Base-by-base conservation (phyloP, 2,888 invertebrate species). In the Geophilus truncorum region DNA sequence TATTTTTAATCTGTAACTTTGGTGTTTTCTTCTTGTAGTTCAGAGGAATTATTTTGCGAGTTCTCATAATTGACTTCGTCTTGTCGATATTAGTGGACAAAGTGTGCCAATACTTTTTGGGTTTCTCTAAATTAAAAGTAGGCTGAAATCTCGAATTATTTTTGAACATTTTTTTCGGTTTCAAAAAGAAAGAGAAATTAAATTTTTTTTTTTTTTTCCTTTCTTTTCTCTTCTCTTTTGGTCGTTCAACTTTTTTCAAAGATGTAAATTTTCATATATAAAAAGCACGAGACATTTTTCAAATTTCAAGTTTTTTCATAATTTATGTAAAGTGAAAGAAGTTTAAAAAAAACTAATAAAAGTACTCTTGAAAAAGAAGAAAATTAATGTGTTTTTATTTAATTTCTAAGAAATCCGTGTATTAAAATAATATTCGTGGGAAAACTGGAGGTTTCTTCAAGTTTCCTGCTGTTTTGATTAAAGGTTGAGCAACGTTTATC, bases 21-120 rank as follows among this genome's bases (percentile, higher is more conserved):
- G 6, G 45, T 82, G 83, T 84, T 85, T 87, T 36, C 9, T 84
- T 87, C 86, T 90, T 91, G 79, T 91, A 98, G 98, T 97, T 97
- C 87, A 96, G 97, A 84, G 90, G 91, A 84, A 92, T 93, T 83
- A 89, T 99, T 85, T 90, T 98, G 79, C 90, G 91, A 87, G 93
- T 96, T 18, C 89, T 99, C 83, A 89, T 93, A 84, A 92, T 92
- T 0, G 97, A 99, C 87, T 93, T 97, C 87, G 87, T 92, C 83
- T 91, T 94, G 85, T 94, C 97, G 3, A 97, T 92, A 86, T 85
- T 93, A 23, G 92, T 94, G 82, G 98, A 99, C 87, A 91, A 96
- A 85, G 85, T 91, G 45, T 96, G 95, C 87, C 90, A 95, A 85
- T 77, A 77, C 21, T 62, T 62, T 62, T 62, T 62, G 23, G 62